Evolutionary conservation across 1,140 invertebrate species (phyloP), one percentile per base, ranked within the genome.

Genomic region (Papilio polyxenes): DNA sequence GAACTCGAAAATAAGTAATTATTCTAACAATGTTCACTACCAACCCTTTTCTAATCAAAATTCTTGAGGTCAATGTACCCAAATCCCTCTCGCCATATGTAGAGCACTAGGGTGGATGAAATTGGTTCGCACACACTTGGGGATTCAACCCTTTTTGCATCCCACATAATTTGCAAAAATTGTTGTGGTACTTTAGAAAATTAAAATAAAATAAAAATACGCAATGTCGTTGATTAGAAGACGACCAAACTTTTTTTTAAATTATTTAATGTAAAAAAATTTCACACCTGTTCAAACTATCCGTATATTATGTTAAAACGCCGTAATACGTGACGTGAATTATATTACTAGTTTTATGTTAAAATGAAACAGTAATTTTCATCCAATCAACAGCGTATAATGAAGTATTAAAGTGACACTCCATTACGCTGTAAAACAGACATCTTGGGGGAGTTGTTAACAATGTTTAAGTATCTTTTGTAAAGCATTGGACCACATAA

Each of bases 401-500:
- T 65, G 48, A 48, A 20, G 17, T 44, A 2, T 51, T 10, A 48
- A 83, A 81, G 77, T 75, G 13, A 75, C 77, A 80, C 77, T 78
- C 40, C 56, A 84, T 82, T 8, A 56, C 51, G 81, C 40, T 44
- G 75, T 49, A 53, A 44, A 48, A 23, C 80, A 20, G 20, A 81
- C 81, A 62, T 69, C 10, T 20, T 40, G 77, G 40, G 75, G 44
- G 72, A 40, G 69, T 37, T n/a, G 49, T 9, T 40, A 51, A 77
- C 15, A 11, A 40, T 51, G 48, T 75, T 65, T 4, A 80, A 37
- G 74, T 23, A 81, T 62, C 53, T 75, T 81, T 82, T 83, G 83
- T 83, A 51, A 82, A 82, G 81, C 83, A 83, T n/a, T 81, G 10
- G 84, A 85, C 86, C 86, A 87, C 82, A 84, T 82, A 83, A 65